These are phyloP conservation scores for Agrotis segetum DNA, from an alignment of 2,888 invertebrate species.

Conservation along the genomic window DNA sequence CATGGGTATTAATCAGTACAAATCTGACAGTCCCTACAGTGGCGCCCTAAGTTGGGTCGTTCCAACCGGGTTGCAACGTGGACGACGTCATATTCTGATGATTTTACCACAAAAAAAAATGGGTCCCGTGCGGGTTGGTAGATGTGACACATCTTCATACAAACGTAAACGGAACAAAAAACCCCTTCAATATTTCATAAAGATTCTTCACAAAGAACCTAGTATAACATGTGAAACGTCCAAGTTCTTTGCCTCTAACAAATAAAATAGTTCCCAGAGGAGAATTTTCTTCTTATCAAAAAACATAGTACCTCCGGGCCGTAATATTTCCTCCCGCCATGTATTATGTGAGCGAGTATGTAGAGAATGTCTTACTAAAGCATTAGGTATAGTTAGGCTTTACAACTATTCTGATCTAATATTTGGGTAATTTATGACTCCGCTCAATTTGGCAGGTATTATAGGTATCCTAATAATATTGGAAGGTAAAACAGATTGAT, in stretches of 20 bases:
- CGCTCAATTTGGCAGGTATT: constrained; percentile 21
- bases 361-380: constrained; percentile 35
- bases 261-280: constrained; percentile 57
- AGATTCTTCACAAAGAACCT: constrained; percentile 27
- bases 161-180: neutral
- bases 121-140: too few species aligned
- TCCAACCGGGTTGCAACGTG: too few species aligned
- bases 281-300: constrained; percentile 60
- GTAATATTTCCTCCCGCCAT: constrained; percentile 48
- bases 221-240: constrained; percentile 43
- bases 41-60: too few species aligned
- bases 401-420: constrained; percentile 28
- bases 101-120: too few species aligned
- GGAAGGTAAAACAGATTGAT: neutral
- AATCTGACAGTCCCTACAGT: too few species aligned
- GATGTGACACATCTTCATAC: neutral
- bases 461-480: neutral
- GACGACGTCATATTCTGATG: too few species aligned
- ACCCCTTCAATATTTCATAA: constrained; percentile 25
- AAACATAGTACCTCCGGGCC: constrained; percentile 50
- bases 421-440: constrained; percentile 19
- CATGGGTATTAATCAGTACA: too few species aligned
- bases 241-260: constrained; percentile 44
- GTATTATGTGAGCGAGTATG: constrained; percentile 49
- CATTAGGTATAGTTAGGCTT: constrained; percentile 14